Conservation (phyloP, 35 echinoderm and acorn worm genomes). For the Strongylocentrotus purpuratus region DNA sequence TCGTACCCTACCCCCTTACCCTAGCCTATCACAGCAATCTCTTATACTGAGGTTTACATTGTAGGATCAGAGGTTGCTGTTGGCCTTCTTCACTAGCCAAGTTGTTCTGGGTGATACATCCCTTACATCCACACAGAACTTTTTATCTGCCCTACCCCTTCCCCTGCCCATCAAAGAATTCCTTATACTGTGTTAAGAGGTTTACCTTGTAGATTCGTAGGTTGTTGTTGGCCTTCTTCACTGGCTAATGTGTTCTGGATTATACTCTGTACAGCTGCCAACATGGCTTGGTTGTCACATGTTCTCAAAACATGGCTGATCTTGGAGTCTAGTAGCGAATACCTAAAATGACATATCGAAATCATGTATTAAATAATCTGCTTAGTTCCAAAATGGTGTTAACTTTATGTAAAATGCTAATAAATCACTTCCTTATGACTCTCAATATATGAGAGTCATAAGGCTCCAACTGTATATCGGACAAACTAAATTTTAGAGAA, state of each 20-base stretch:
- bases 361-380: not conserved
- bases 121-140: too few species aligned
- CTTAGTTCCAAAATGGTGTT: not conserved
- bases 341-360: slow-evolving; percentile 33
- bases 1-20: not conserved
- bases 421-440: too few species aligned
- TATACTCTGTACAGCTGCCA: slow-evolving; percentile 87
- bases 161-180: too few species aligned
- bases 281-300: slow-evolving; percentile 74
- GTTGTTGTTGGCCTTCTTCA: slow-evolving; percentile 81
- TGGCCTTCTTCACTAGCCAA: not conserved
- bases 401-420: not conserved
- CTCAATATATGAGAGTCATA: not conserved
- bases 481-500: too few species aligned
- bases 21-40: too few species aligned
- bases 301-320: slow-evolving; percentile 69
- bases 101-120: slow-evolving; percentile 69
- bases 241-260: slow-evolving; percentile 82
- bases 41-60: slow-evolving; percentile 23
- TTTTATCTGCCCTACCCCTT: too few species aligned
- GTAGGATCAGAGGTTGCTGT: not conserved
- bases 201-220: slow-evolving; percentile 77
- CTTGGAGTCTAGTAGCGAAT: slow-evolving; percentile 80
- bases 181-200: not conserved
- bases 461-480: too few species aligned